phyloP scores from a whole-genome alignment of 2,888 invertebrate species.

The Andrena praecox region DNA sequence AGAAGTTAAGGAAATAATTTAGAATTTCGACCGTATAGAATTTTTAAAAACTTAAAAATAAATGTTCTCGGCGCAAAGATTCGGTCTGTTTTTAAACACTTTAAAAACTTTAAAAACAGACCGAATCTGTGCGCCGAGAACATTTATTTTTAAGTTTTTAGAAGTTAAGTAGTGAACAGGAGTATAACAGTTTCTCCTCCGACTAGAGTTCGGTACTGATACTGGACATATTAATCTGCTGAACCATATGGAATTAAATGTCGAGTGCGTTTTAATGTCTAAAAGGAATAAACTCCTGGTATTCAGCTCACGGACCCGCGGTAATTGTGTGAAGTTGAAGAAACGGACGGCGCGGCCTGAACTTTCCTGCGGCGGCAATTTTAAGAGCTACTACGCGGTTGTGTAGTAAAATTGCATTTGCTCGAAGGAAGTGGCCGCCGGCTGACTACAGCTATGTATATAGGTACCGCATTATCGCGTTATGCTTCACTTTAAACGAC shows the following conservation, averaged over 20 bases:
- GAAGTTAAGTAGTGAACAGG: no score
- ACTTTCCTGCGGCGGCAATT: conserved; percentile 62
- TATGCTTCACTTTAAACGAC: conserved; percentile 67
- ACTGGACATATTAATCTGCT: no score
- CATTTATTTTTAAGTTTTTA: no score
- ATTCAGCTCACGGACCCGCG: conserved; percentile 40
- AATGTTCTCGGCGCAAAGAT: no score
- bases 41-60: no score
- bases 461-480: conserved; percentile 65
- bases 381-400: conserved; percentile 35
- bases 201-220: no score
- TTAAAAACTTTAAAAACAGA: no score
- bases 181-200: no score
- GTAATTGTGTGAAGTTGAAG: conserved; percentile 75
- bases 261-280: conserved; percentile 17
- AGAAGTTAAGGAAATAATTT: no score
- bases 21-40: no score
- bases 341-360: conserved; percentile 63
- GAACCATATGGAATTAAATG: background rate
- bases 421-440: conserved; percentile 58
- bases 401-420: conserved; percentile 73
- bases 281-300: conserved; percentile 29
- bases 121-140: no score
- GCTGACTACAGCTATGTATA: conserved; percentile 11
- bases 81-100: no score